These are phyloP conservation scores for Cryptops parisi DNA, from an alignment of 2,888 invertebrate genomes.

Conservation along the genomic window DNA sequence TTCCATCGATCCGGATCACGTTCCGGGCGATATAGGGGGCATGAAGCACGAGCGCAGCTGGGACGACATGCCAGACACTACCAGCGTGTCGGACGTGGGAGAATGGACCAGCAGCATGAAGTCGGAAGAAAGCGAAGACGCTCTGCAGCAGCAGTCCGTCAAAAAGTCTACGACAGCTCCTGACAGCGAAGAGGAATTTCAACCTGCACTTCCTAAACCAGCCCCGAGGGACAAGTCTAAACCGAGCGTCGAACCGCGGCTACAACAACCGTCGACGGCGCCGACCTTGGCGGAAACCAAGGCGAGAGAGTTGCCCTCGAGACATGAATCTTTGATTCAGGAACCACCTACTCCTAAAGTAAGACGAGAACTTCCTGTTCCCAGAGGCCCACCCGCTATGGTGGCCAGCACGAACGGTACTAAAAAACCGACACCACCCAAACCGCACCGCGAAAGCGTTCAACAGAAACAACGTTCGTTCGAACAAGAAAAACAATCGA, in stretches of 20 bases:
- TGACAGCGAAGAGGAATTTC: not conserved
- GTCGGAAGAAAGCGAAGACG: conserved; percentile 16
- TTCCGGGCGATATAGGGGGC: conserved; percentile 2
- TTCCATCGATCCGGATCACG: conserved; percentile 16
- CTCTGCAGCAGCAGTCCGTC: conserved; percentile 47
- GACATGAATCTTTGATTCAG: too few species aligned
- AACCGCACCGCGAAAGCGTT: conserved; percentile 55
- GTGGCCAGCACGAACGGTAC: not conserved
- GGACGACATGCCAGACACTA: conserved; percentile 10
- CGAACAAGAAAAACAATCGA: conserved; percentile 26
- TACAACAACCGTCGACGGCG: conserved; percentile 9
- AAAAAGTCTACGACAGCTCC: conserved; percentile 25
- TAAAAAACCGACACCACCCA: not conserved
- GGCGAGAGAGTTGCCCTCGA: conserved; percentile 15
- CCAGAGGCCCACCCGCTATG: not conserved
- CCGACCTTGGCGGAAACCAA: not conserved
- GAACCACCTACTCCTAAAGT: conserved; percentile 38
- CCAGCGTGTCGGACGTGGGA: conserved; percentile 12
- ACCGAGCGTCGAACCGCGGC: conserved; percentile 22
- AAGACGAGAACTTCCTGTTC: conserved; percentile 1
- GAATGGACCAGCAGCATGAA: conserved; percentile 17
- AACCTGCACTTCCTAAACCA: not conserved
- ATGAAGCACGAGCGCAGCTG: conserved; percentile 11
- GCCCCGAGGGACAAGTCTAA: conserved; percentile 15
- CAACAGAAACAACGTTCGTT: conserved; percentile 25